phyloP scores from a whole-genome alignment of 2,888 invertebrate genomes.

The Erannis defoliaria region DNA sequence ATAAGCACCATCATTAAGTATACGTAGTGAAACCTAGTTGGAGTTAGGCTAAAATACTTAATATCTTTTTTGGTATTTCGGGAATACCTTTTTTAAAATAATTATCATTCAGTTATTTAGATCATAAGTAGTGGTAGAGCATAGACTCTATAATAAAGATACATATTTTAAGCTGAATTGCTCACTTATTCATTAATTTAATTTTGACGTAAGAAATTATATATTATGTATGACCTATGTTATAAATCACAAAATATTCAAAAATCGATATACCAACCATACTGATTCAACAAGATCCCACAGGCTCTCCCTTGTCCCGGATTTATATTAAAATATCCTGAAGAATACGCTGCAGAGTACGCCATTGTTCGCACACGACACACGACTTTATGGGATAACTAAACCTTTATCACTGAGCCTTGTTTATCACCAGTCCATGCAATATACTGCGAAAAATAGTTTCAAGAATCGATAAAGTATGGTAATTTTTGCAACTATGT shows the following conservation, averaged over 20 bases:
- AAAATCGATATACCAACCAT: slow-evolving; percentile 56
- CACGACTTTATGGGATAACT: slow-evolving; percentile 23
- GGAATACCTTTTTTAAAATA: too few species aligned
- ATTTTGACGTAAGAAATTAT: too few species aligned
- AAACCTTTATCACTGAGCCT: slow-evolving; percentile 26
- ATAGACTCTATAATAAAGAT: too few species aligned
- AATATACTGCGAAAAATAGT: neutral
- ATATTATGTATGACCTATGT: too few species aligned
- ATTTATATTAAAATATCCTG: neutral
- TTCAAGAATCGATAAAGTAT: slow-evolving; percentile 7
- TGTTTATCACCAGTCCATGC: slow-evolving; percentile 1
- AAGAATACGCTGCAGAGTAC: slow-evolving; percentile 2
- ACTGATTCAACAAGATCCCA: slow-evolving; percentile 63
- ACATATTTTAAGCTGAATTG: too few species aligned
- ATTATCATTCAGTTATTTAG: too few species aligned
- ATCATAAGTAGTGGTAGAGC: too few species aligned
- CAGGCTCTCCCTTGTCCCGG: slow-evolving; percentile 56
- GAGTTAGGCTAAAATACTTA: too few species aligned
- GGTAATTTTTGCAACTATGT: slow-evolving; percentile 23
- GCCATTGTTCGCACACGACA: neutral
- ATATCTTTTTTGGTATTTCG: too few species aligned
- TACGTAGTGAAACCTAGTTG: too few species aligned
- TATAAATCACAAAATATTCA: neutral
- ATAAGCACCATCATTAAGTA: too few species aligned
- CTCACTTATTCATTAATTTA: too few species aligned